Percentiles rank a stretch among this genome's conserved stretches.
Evolutionary conservation across 1,140 invertebrate genomes (phyloP).

Genomic region (Bombus pyrosoma): DNA sequence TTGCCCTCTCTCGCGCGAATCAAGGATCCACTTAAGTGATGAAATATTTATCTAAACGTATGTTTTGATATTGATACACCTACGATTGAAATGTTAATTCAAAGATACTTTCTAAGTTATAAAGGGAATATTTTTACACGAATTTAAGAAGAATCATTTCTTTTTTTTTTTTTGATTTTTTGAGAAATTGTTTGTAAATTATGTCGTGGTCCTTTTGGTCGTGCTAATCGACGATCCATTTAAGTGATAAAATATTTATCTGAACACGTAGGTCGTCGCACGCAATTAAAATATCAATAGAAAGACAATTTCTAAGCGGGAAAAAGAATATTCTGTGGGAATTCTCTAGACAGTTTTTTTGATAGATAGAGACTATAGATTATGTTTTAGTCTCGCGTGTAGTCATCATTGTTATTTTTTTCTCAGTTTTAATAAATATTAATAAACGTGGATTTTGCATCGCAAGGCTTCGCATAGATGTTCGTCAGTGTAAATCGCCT

Average conservation of each 20-base stretch:
- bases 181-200: not conserved
- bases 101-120: not conserved
- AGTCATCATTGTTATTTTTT: not conserved
- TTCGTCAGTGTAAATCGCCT: constrained; percentile 8
- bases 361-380: not conserved
- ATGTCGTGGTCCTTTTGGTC: not conserved
- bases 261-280: too few relatives aligned
- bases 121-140: not conserved
- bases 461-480: too few relatives aligned
- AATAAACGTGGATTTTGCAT: not conserved
- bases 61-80: not conserved
- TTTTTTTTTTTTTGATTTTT: too few relatives aligned
- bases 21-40: not conserved
- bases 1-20: not conserved
- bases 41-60: not conserved
- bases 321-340: too few relatives aligned
- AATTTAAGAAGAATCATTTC: too few relatives aligned
- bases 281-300: too few relatives aligned
- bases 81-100: not conserved
- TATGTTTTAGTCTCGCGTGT: not conserved
- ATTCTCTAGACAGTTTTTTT: not conserved
- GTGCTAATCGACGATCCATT: not conserved
- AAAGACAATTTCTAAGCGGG: too few relatives aligned
- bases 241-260: not conserved
- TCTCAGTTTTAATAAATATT: not conserved